phyloP scores from a whole-genome alignment of 2,113 vertebrate species.

The Siphamia tubifer region DNA sequence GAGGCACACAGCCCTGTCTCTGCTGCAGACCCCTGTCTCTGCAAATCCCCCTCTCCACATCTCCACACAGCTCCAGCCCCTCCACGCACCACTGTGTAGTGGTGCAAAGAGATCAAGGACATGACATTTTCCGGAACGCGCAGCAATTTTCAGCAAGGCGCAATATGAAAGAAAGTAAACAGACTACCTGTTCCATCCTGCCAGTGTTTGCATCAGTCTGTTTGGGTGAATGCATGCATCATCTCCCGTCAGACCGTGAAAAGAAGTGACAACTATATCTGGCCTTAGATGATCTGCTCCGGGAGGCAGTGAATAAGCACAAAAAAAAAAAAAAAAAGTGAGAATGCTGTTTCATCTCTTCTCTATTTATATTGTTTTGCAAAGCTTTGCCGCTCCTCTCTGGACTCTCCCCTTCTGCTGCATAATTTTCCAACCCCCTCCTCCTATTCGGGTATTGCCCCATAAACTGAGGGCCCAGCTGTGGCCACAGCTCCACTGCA shows the following conservation, averaged over 20 bases:
- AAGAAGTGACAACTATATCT: conserved; percentile 33
- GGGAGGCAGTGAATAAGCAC: conserved; percentile 41
- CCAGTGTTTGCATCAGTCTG: neutral
- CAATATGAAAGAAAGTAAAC: conserved; percentile 54
- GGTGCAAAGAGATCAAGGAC: conserved; percentile 70
- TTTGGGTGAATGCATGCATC: conserved; percentile 15
- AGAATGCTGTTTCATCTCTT: conserved; percentile 29
- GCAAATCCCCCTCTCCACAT: conserved; percentile 44
- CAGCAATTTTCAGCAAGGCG: conserved; percentile 52
- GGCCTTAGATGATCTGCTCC: conserved; percentile 31
- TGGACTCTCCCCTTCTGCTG: neutral
- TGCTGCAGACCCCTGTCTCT: conserved; percentile 52
- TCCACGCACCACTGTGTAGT: conserved; percentile 33
- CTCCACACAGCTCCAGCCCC: conserved; percentile 20
- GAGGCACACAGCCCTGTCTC: conserved; percentile 56
- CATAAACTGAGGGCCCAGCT: conserved; percentile 45
- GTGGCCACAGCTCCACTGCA: conserved; percentile 27
- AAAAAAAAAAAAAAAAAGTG: conserved; percentile 20
- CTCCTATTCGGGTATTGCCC: conserved; percentile 24
- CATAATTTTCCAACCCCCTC: neutral
- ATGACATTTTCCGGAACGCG: conserved; percentile 65
- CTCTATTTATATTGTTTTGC: conserved; percentile 32
- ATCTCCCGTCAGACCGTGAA: conserved; percentile 29
- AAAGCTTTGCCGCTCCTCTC: neutral
- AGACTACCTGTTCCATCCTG: conserved; percentile 44